These are phyloP conservation scores for Ditula angustiorana DNA, from an alignment of 2,888 invertebrate species.

Conservation along the genomic window DNA sequence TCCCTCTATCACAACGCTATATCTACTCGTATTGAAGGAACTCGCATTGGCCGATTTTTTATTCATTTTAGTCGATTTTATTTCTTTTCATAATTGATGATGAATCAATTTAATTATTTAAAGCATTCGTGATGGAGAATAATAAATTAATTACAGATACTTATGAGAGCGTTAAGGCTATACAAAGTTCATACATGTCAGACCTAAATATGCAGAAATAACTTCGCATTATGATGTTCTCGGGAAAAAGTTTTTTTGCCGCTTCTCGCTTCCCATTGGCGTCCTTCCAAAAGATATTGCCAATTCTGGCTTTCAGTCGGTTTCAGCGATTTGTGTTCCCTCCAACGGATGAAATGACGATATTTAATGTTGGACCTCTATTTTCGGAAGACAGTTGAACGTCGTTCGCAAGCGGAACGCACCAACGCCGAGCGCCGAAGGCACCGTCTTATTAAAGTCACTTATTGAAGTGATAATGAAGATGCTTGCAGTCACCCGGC, in stretches of 20 bases:
- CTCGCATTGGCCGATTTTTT: no score
- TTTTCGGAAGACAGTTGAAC: neutral
- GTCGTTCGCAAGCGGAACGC: constrained; percentile 35
- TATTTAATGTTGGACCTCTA: constrained; percentile 9
- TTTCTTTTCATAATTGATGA: no score
- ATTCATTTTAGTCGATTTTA: no score
- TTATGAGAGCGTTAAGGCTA: no score
- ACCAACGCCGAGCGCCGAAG: constrained; percentile 38
- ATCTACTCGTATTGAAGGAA: no score
- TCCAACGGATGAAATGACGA: neutral
- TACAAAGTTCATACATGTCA: neutral
- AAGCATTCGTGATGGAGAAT: no score
- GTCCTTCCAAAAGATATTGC: constrained; percentile 11
- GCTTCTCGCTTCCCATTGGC: constrained; percentile 7
- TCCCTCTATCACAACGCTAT: no score
- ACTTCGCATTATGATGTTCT: neutral
- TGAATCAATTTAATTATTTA: no score
- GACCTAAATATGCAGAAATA: neutral
- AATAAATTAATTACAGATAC: no score
- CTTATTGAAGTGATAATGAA: constrained; percentile 61
- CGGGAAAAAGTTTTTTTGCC: neutral
- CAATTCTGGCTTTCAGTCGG: constrained; percentile 11
- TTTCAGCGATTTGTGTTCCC: neutral
- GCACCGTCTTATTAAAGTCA: constrained; percentile 57
- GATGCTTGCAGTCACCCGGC: constrained; percentile 48